Conservation (phyloP, 2,113 vertebrate genomes). For the Corapipo altera region DNA sequence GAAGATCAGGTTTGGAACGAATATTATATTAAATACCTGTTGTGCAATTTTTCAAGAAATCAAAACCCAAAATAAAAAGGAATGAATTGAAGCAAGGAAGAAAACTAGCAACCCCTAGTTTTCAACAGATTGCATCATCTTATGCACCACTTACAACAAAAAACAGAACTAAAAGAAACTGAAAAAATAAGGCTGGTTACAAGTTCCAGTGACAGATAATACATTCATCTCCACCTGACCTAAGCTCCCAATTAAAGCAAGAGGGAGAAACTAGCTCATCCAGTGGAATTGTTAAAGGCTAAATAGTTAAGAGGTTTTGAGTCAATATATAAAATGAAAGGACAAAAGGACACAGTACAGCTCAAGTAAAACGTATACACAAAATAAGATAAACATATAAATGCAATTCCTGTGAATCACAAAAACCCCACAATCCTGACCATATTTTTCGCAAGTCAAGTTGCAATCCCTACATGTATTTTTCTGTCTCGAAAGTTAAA, state of each 20-base stretch:
- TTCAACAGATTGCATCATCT: neutral
- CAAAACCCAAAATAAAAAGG: neutral
- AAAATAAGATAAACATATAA: neutral
- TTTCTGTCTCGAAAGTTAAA: neutral
- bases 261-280: neutral
- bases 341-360: neutral
- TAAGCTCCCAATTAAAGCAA: neutral
- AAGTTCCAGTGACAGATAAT: neutral
- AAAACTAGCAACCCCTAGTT: neutral
- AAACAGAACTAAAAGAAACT: neutral
- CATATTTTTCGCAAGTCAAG: neutral
- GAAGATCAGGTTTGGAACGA: neutral
- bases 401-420: neutral
- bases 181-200: neutral
- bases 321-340: neutral
- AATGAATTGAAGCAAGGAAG: neutral
- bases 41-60: neutral
- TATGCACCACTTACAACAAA: neutral
- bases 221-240: neutral
- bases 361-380: neutral
- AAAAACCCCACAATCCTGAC: neutral
- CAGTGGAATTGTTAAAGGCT: neutral
- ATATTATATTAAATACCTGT: neutral
- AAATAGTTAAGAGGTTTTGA: neutral
- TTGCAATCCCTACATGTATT: neutral